These are phyloP conservation scores for Istiophorus platypterus DNA, from an alignment of 2,113 vertebrate species.

Conservation along the genomic window DNA sequence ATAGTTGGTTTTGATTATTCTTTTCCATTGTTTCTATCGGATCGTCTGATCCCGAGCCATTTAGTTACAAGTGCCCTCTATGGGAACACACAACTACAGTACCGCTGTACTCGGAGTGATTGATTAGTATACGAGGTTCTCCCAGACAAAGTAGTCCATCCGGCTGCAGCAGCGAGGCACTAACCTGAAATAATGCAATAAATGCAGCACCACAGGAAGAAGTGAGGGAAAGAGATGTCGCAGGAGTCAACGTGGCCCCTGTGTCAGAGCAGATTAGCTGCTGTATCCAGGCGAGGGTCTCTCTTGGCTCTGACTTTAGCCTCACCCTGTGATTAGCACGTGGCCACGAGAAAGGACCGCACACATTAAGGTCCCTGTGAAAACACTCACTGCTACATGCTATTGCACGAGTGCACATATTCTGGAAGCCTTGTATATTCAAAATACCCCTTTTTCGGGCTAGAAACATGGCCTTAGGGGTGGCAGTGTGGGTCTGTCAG, in stretches of 20 bases:
- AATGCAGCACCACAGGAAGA: conserved; percentile 1
- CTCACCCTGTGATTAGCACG: conserved; percentile 53
- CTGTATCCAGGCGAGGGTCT: conserved; percentile 36
- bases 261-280: conserved; percentile 52
- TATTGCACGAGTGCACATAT: not conserved
- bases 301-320: conserved; percentile 31
- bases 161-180: not conserved
- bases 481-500: too few species aligned
- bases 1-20: conserved; percentile 30
- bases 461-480: too few species aligned
- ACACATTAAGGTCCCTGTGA: not conserved
- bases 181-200: conserved; percentile 2
- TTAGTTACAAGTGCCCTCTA: conserved; percentile 17
- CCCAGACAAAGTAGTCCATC: not conserved
- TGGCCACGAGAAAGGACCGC: not conserved
- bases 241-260: conserved; percentile 29
- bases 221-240: not conserved
- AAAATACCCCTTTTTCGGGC: not conserved
- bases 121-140: conserved; percentile 6
- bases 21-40: conserved; percentile 41
- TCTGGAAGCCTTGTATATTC: not conserved
- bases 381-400: not conserved
- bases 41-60: conserved; percentile 6
- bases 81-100: not conserved
- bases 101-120: conserved; percentile 33